Evolutionary conservation across 2,888 invertebrate genomes (phyloP).

Genomic region (Arge pagana): DNA sequence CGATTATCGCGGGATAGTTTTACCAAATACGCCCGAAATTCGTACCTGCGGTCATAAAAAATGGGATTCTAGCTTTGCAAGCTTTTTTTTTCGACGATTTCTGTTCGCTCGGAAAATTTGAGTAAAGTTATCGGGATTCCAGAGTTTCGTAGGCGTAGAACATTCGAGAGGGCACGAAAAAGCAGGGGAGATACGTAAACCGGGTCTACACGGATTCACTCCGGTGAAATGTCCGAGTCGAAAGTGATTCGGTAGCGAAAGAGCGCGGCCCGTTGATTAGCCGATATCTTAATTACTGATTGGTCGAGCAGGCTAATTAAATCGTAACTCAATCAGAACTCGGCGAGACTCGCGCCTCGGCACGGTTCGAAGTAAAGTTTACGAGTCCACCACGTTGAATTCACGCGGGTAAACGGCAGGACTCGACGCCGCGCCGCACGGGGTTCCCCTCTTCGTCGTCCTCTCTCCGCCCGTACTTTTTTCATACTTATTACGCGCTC

Average conservation of each 20-base stretch:
- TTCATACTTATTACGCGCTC: background rate
- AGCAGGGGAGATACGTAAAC: too few relatives aligned
- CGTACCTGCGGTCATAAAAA: too few relatives aligned
- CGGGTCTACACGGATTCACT: background rate
- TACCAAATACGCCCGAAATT: too few relatives aligned
- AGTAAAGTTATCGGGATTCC: too few relatives aligned
- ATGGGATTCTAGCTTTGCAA: too few relatives aligned
- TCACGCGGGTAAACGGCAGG: too few relatives aligned
- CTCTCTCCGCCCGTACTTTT: background rate
- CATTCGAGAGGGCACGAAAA: too few relatives aligned
- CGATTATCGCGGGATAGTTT: too few relatives aligned
- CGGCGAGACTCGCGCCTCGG: background rate
- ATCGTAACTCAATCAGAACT: constrained; percentile 53
- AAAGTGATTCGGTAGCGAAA: constrained; percentile 11
- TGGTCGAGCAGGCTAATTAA: constrained; percentile 53
- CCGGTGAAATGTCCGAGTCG: constrained; percentile 6
- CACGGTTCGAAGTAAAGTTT: background rate
- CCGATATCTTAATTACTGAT: constrained; percentile 55
- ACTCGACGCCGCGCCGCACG: constrained; percentile 14
- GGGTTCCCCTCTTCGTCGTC: background rate
- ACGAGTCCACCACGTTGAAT: background rate
- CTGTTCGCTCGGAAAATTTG: too few relatives aligned
- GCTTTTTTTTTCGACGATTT: too few relatives aligned
- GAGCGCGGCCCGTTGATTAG: constrained; percentile 45
- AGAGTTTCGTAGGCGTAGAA: too few relatives aligned